Base-by-base conservation (phyloP, 2,888 invertebrate species). In the Neelides folsomi region DNA sequence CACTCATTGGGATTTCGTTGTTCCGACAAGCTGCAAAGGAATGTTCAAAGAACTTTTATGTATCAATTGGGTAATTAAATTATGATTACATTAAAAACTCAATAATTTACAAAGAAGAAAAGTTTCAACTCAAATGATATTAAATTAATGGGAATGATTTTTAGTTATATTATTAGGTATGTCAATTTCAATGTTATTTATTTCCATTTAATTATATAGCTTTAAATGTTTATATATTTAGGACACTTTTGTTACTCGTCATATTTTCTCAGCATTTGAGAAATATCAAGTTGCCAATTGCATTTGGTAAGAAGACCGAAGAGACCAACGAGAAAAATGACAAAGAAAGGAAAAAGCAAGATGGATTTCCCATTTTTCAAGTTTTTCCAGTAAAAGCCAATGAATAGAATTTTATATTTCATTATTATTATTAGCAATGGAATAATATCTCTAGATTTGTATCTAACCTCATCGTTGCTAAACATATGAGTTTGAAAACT, bases 1-100 rank as follows among this genome's bases (percentile, higher is more conserved):
- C 71, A 1, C 66, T 75, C 36, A 70, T 75, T 36, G 75, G 75
- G 2, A 60, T 75, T 12, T 71, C 73, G 0, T 65, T 75, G n/a
- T 71, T 73, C 54, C 68, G 67, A 34, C 69, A 71, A 35, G 73
- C 74, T 1, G 66, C 71, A 5, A 56, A 65, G 3, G 70, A 70
- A 56, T 71, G 72, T 34, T 64, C 70, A 35, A 67, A 67, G 49
- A 69, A 74, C 51, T 74, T 73, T 72, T 68, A 70, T 40, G 70
- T 75, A 27, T 65, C 72, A 4, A 55, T 68, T 10, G 52, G 70
- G 74, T 73, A 67, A 69, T 71, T 66, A 37, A 7, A 27, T n/a
- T n/a, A n/a, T n/a, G n/a, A n/a, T n/a, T n/a, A n/a, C n/a, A n/a
- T n/a, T n/a, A n/a, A n/a, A n/a, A n/a, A n/a, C n/a, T n/a, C n/a